Evolutionary conservation across 30 jellyfish, hydroid and myxozoan species (phyloP), one percentile per base, ranked within the genome.

Genomic region (Sanderia malayensis): DNA sequence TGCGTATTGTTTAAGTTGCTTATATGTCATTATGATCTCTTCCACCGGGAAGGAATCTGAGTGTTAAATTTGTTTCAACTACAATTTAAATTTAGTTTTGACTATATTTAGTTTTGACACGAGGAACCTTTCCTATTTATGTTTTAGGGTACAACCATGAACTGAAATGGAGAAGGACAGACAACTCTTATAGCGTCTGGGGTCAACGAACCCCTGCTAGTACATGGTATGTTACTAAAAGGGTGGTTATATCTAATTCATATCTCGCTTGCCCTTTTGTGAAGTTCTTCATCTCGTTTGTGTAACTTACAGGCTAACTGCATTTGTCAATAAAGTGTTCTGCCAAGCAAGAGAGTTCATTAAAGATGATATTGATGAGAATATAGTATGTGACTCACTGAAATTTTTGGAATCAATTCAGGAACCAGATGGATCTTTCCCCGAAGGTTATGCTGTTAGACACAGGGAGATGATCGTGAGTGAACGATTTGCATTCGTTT

Each of bases 381-480:
- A 46, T 7, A 67, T 73, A 0, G 67, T 83, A 4, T 83, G 95
- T 31, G 78, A 67, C 20, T 57, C 95, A 9, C 32, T 65, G 57
- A 29, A 73, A 46, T 83, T 72, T 52, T 30, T 83, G 55, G 79
- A 67, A 27, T 24, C 66, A 23, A 67, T 31, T 24, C 95, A 83
- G 55, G 67, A 11, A 9, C 57, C 83, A 0, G 95, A 83, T 26
- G 95, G 95, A 17, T 73, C 95, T 18, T 83, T 83, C 80, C 52
- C 77, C 1, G 95, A 83, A 28, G 75, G 59, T 46, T 44, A 47
- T 20, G 71, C 88, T 4, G 95, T 83, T 44, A 46, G 76, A 17
- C 88, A 83, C 73, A 61, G 79, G 67, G 95, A 83, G 60, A 83
- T 83, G 95, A 83, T 67, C 28, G 95, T 83, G 46, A 46, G 95